These are phyloP conservation scores for Trichonephila clavipes DNA, from an alignment of 1,140 invertebrate genomes.

Conservation along the genomic window DNA sequence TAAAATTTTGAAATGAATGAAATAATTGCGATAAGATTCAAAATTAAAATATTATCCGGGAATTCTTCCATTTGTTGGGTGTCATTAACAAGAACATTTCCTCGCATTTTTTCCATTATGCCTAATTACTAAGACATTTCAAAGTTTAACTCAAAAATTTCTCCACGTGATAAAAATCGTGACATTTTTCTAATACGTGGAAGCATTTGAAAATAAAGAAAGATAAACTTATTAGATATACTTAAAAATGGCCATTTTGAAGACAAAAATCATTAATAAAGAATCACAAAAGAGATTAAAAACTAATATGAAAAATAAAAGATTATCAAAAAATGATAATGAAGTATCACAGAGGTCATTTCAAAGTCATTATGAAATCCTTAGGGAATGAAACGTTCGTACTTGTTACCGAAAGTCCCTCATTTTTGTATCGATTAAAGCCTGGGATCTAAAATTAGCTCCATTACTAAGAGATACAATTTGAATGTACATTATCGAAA, in stretches of 20 bases:
- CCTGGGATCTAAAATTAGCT: slow-evolving; percentile 27
- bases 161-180: background rate
- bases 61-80: background rate
- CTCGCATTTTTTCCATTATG: background rate
- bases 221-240: slow-evolving; percentile 10
- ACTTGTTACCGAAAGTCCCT: background rate
- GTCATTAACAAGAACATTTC: background rate
- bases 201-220: background rate
- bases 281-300: slow-evolving; percentile 33
- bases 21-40: background rate
- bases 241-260: background rate
- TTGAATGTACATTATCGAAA: slow-evolving; percentile 35
- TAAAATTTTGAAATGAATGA: background rate
- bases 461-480: background rate
- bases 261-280: slow-evolving; percentile 21
- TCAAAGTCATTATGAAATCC: slow-evolving; percentile 26
- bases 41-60: background rate
- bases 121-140: background rate
- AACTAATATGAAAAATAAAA: slow-evolving; percentile 38
- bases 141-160: slow-evolving; percentile 1
- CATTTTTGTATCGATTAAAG: slow-evolving; percentile 46
- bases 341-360: slow-evolving; percentile 29
- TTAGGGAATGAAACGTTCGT: slow-evolving; percentile 3
- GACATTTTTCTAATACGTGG: background rate
- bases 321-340: slow-evolving; percentile 2